These are phyloP conservation scores for Lypha dubia DNA, from an alignment of 2,888 invertebrate species.

Conservation along the genomic window DNA sequence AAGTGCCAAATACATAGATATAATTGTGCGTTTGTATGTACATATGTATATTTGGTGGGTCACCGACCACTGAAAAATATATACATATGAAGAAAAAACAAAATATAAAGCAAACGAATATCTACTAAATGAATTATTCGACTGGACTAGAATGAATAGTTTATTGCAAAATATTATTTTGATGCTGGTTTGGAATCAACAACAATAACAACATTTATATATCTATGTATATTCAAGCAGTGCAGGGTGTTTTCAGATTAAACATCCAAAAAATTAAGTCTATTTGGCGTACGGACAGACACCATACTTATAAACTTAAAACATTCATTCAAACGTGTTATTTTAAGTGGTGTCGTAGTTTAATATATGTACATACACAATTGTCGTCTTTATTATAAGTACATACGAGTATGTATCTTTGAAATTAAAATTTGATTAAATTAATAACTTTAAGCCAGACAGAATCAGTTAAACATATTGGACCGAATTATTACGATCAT, in stretches of 20 bases:
- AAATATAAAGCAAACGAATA: slow-evolving; percentile 23
- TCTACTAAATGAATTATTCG: slow-evolving; percentile 24
- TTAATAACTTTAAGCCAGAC: too few species aligned
- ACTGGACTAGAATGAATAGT: neutral
- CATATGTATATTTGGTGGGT: neutral
- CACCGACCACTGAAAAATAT: neutral
- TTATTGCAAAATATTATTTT: slow-evolving; percentile 15
- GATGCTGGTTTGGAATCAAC: slow-evolving; percentile 3
- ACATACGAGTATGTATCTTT: too few species aligned
- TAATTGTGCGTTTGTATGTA: neutral
- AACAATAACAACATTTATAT: slow-evolving; percentile 12
- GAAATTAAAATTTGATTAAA: too few species aligned
- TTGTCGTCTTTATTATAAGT: too few species aligned
- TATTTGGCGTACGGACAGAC: neutral
- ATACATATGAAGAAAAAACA: neutral
- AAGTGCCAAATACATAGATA: neutral
- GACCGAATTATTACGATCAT: too few species aligned
- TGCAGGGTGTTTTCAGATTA: slow-evolving; percentile 38
- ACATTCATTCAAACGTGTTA: neutral
- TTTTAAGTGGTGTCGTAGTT: slow-evolving; percentile 1
- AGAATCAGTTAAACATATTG: too few species aligned
- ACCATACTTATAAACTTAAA: neutral
- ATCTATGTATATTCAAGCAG: slow-evolving; percentile 27
- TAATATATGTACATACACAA: too few species aligned
- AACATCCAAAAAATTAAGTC: slow-evolving; percentile 13